These are phyloP conservation scores for Coenobita brevimanus DNA, from an alignment of 1,140 invertebrate species.

Conservation along the genomic window DNA sequence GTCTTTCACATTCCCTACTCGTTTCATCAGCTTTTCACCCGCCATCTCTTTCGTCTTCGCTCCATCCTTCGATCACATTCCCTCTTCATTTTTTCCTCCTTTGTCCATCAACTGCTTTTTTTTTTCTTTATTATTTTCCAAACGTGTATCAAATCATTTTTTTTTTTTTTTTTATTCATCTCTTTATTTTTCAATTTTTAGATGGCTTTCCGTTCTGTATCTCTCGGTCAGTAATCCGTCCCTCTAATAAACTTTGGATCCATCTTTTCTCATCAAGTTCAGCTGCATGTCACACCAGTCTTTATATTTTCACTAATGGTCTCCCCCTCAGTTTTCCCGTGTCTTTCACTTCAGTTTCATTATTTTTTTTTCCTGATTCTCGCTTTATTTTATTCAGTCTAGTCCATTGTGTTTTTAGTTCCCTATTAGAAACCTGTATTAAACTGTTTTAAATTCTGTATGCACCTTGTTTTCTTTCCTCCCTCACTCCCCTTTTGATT, in stretches of 20 bases:
- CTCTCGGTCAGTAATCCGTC: neutral
- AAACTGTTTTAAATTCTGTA: neutral
- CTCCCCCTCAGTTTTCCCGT: neutral
- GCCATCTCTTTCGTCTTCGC: neutral
- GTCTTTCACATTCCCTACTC: neutral
- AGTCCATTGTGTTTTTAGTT: neutral
- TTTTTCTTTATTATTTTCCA: neutral
- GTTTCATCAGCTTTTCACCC: neutral
- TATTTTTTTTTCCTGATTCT: neutral
- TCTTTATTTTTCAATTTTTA: neutral
- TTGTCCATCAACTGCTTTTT: neutral
- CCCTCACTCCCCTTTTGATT: neutral
- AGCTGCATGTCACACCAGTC: too few relatives aligned
- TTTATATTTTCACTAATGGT: too few relatives aligned
- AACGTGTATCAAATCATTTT: too few relatives aligned
- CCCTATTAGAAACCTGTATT: too few relatives aligned
- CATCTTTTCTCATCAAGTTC: too few relatives aligned
- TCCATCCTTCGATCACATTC: neutral
- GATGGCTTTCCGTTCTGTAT: neutral
- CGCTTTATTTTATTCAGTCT: neutral
- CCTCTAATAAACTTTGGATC: too few relatives aligned
- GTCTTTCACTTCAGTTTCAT: neutral
- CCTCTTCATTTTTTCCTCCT: slow-evolving; percentile 8
- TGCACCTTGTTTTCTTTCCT: neutral
- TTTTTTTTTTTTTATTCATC: neutral